These are phyloP conservation scores for Steatornis caripensis DNA, from an alignment of 2,113 vertebrate species.

Conservation along the genomic window DNA sequence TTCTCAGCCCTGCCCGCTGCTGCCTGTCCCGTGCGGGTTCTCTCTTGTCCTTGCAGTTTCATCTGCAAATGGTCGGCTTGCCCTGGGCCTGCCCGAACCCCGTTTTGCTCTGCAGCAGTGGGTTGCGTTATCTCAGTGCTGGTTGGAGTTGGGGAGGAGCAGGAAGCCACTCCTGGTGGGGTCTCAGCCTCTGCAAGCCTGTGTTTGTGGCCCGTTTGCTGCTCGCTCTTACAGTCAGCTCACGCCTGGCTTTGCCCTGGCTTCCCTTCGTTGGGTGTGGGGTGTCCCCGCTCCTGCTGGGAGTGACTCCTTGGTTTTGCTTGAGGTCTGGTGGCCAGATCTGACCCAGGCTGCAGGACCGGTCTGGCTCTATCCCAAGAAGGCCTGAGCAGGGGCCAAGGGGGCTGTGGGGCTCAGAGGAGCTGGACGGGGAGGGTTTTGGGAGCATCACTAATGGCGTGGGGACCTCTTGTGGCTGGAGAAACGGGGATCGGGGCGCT, in stretches of 20 bases:
- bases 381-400: too few relatives aligned
- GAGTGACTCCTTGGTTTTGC: background rate
- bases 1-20: background rate
- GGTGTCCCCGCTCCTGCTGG: background rate
- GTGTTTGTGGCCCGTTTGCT: background rate
- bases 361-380: background rate
- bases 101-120: rapidly evolving
- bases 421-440: background rate
- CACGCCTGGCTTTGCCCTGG: background rate
- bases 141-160: background rate
- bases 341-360: rapidly evolving
- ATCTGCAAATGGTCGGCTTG: background rate
- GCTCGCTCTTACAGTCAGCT: background rate
- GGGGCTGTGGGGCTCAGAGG: background rate
- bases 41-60: background rate
- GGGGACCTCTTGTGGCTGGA: conserved; percentile 63
- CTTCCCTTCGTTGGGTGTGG: background rate
- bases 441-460: background rate
- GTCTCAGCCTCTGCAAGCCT: background rate
- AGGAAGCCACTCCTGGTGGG: background rate
- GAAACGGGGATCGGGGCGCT: background rate
- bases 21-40: rapidly evolving
- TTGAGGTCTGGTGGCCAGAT: background rate
- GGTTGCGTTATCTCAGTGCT: background rate
- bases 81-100: background rate